Evolutionary conservation across 2,113 vertebrate genomes (phyloP).

Genomic region (Platysternon megacephalum): DNA sequence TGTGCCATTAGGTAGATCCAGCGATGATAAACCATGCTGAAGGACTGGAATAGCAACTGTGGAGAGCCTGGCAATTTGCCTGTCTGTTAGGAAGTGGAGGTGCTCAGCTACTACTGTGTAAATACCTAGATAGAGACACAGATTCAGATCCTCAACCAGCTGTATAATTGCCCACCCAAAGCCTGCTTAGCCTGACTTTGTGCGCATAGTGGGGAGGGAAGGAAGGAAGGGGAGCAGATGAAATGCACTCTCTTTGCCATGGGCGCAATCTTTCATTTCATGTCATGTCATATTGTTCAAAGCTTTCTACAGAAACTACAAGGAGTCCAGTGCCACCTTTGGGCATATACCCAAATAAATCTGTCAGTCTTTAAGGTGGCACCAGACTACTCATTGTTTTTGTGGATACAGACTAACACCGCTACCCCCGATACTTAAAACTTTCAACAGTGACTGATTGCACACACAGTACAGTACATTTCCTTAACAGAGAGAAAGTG

Average conservation of each 20-base stretch:
- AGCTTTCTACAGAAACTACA: no score
- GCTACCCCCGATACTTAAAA: neutral
- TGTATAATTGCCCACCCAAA: neutral
- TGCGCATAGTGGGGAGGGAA: neutral
- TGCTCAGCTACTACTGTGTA: neutral
- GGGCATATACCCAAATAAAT: no score
- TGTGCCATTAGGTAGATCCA: neutral
- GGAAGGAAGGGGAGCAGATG: neutral
- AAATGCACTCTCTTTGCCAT: neutral
- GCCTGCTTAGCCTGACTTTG: neutral
- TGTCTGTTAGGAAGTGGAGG: neutral
- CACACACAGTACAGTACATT: neutral
- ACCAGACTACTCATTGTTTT: no score
- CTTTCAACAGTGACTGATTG: neutral
- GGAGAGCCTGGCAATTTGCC: neutral
- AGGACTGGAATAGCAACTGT: neutral
- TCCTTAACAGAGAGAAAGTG: neutral
- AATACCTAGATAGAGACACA: neutral
- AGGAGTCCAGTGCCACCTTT: no score
- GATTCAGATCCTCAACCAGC: neutral
- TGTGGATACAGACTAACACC: no score
- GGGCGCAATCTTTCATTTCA: neutral
- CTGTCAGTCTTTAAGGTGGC: no score
- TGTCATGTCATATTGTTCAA: no score
- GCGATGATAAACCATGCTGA: no score